Percentiles rank a stretch among this genome's conserved stretches.
Evolutionary conservation across 2,113 vertebrate species (phyloP).

Genomic region (Girardinichthys multiradiatus): DNA sequence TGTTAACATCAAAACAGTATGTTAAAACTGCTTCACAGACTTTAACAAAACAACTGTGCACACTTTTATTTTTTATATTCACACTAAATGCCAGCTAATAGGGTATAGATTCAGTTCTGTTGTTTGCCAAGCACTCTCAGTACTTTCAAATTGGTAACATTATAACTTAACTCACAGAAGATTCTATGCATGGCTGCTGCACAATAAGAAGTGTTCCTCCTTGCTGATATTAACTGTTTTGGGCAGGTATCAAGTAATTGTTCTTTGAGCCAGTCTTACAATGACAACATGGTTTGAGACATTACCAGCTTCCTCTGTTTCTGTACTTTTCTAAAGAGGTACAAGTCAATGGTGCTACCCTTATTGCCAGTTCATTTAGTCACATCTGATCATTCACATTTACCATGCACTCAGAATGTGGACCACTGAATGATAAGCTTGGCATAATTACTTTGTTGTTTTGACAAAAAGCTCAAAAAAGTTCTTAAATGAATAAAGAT

Average conservation of each 20-base stretch:
- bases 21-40: background rate
- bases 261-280: constrained; percentile 18
- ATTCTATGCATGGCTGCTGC: background rate
- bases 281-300: constrained; percentile 9
- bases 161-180: background rate
- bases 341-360: constrained; percentile 44
- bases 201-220: constrained; percentile 19
- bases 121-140: constrained; percentile 18
- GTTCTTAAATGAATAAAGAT: too few species aligned
- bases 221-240: constrained; percentile 2
- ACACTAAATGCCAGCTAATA: background rate
- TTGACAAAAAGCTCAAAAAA: too few species aligned
- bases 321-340: background rate
- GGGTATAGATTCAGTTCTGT: constrained; percentile 1
- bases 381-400: constrained; percentile 58
- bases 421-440: constrained; percentile 36
- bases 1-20: background rate
- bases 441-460: constrained; percentile 23
- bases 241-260: background rate
- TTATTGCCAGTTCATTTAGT: constrained; percentile 57
- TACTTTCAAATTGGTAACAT: constrained; percentile 11
- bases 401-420: constrained; percentile 40
- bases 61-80: background rate
- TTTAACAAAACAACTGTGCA: background rate
- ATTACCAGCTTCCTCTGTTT: constrained; percentile 30